Percentiles rank a stretch among this genome's conserved stretches.
Evolutionary conservation across 2,888 invertebrate species (phyloP).

Genomic region (Calliopum simillimum): DNA sequence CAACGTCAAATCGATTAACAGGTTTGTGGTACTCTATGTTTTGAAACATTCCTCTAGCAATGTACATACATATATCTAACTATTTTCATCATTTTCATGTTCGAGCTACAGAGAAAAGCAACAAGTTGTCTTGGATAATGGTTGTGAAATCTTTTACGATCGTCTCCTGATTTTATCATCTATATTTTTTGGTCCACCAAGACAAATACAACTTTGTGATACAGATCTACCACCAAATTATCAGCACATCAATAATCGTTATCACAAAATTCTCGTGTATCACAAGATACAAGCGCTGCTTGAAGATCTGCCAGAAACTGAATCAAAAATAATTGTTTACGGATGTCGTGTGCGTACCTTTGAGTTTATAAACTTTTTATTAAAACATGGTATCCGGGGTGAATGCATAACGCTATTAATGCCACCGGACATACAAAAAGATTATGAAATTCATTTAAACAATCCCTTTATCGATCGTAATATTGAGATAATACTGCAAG

Average conservation of each 20-base stretch:
- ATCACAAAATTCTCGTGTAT: constrained; percentile 58
- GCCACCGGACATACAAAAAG: constrained; percentile 34
- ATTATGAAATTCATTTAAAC: constrained; percentile 41
- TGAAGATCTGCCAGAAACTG: neutral
- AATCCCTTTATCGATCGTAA: constrained; percentile 49
- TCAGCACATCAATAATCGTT: constrained; percentile 52
- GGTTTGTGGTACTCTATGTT: constrained; percentile 42
- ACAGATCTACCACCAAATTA: constrained; percentile 52
- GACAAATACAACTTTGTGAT: neutral
- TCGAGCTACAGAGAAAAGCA: constrained; percentile 44
- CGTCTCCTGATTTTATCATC: constrained; percentile 51
- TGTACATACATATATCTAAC: neutral
- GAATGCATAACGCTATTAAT: constrained; percentile 49
- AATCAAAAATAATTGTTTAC: constrained; percentile 51
- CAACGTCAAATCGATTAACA: constrained; percentile 47
- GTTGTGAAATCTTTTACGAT: constrained; percentile 54
- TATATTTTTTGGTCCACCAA: constrained; percentile 45
- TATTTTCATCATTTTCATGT: neutral
- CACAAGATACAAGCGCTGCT: constrained; percentile 48
- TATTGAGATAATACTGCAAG: constrained; percentile 48
- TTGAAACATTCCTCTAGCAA: neutral
- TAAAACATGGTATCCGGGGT: constrained; percentile 49
- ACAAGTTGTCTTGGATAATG: constrained; percentile 46
- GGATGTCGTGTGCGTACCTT: constrained; percentile 51
- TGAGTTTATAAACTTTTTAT: constrained; percentile 56